Base-by-base conservation (phyloP, 2,113 vertebrate species). In the Odocoileus hemionus region DNA sequence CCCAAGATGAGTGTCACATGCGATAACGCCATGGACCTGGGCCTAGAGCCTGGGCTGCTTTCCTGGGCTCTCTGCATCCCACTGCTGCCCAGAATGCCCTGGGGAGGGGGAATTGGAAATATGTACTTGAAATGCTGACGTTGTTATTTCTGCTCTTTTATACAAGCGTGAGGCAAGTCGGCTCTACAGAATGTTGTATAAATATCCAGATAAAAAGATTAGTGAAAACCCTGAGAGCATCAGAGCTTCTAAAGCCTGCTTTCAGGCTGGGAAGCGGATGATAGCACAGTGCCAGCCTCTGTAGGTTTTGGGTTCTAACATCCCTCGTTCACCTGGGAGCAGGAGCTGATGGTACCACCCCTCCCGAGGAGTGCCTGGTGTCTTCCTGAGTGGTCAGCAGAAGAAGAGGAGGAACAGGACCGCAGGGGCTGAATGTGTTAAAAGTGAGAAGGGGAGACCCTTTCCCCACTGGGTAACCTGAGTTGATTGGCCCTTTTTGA, bases 161-260 rank as follows among this genome's bases (percentile, higher is more conserved):
- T 92, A 82, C 96, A 94, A 88, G 93, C 88, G 4, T 1, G n/a
- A 93, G 55, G 57, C 88, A 96, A 95, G 58, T 64, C 4, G 0
- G 74, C 89, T 92, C 84, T 76, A 36, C 58, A 84, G 90, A 96
- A 91, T 82, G 76, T 85, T 95, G 43, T 92, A 92, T 95, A 96
- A 96, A 86, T 95, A 97, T 28, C 74, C 85, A 91, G 89, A 96
- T 97, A 74, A 97, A 97, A 97, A 91, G 80, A 97, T 97, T 90
- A 97, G 84, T 14, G 45, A 57, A 39, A 58, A 89, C 33, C 92
- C 86, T 28, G 52, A 83, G 45, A 82, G 64, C 76, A 30, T 52
- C 16, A 25, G 84, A 2, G n/a, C 52, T 87, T 91, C 91, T 79
- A 84, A 78, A 87, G 50, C 14, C 1, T 74, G 3, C 26, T 39